Evolutionary conservation across 1,140 invertebrate genomes (phyloP).

Genomic region (Cyphomyrmex costatus): DNA sequence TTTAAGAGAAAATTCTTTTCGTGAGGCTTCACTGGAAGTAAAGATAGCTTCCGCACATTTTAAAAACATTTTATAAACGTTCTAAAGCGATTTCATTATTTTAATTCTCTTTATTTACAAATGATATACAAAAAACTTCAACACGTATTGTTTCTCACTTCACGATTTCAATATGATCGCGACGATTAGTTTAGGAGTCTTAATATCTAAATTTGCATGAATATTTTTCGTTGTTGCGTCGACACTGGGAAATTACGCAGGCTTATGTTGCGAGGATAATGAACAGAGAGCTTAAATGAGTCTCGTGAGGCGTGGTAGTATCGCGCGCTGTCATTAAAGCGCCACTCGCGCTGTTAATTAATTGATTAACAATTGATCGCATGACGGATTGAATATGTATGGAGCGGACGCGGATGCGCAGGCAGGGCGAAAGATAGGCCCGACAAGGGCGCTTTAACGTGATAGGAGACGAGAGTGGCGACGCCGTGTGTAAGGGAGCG

Average conservation of each 20-base stretch:
- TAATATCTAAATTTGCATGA: slow-evolving; percentile 1
- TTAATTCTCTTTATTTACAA: no score
- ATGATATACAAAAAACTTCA: no score
- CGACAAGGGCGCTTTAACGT: slow-evolving; percentile 61
- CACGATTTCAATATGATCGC: no score
- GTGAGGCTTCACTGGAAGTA: no score
- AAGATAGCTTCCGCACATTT: no score
- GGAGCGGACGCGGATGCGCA: slow-evolving; percentile 39
- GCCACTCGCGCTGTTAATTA: slow-evolving; percentile 58
- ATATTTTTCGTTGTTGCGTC: background rate
- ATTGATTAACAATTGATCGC: slow-evolving; percentile 64
- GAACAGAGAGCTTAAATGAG: slow-evolving; percentile 58
- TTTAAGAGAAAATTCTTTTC: no score
- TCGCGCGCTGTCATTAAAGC: slow-evolving; percentile 58
- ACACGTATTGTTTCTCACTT: no score
- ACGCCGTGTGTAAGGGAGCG: slow-evolving; percentile 51
- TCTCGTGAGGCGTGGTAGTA: slow-evolving; percentile 58
- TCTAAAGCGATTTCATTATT: no score
- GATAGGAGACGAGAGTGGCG: slow-evolving; percentile 61
- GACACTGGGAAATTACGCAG: slow-evolving; percentile 13
- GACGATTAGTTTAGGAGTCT: background rate
- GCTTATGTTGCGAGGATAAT: slow-evolving; percentile 46
- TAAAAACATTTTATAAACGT: no score
- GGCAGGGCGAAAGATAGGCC: slow-evolving; percentile 51
- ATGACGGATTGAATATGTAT: slow-evolving; percentile 64